Base-by-base conservation (phyloP, 1,140 invertebrate genomes). In the Polyergus mexicanus region DNA sequence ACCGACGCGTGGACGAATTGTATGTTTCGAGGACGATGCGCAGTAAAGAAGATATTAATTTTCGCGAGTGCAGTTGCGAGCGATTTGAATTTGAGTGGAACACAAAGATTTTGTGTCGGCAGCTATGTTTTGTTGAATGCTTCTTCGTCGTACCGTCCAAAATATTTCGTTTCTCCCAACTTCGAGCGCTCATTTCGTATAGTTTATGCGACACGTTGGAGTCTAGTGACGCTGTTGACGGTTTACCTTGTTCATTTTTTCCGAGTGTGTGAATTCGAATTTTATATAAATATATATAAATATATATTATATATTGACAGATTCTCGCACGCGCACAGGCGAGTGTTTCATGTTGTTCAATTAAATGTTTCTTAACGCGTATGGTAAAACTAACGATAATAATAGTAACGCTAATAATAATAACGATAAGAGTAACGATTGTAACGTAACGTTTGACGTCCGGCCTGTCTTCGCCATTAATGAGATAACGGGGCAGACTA, bases 91-190 rank as follows among this genome's bases (percentile, higher is more conserved):
- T 86, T 83, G 84, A 90, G 51, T 22, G 76, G 78, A 76, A 88
- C 68, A 86, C 60, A 90, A 91, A 83, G 77, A 86, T 86, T 86
- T 84, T 85, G 76, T 51, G 47, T 51, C 84, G 86, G 58, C 86
- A 88, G 75, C 58, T 80, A 25, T 78, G 56, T 91, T 90, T 90
- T 66, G 86, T 93, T 91, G 69, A 91, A 89, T 88, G 87, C 91
- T 94, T 91, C 83, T 92, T 91, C 90, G 87, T 88, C 91, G 86
- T 94, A 93, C 93, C 93, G 94, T 94, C 93, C 92, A 92, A 90
- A 86, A 91, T 84, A 91, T 93, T 92, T 91, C 78, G 87, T 93
- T 93, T 93, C 76, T 84, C 88, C 91, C 91, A 86, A 92, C 89
- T 93, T 90, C 87, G 84, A 91, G 88, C 65, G 92, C 90, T 91